Evolutionary conservation across 2,113 vertebrate species (phyloP).

Genomic region (Notothenia rossii): DNA sequence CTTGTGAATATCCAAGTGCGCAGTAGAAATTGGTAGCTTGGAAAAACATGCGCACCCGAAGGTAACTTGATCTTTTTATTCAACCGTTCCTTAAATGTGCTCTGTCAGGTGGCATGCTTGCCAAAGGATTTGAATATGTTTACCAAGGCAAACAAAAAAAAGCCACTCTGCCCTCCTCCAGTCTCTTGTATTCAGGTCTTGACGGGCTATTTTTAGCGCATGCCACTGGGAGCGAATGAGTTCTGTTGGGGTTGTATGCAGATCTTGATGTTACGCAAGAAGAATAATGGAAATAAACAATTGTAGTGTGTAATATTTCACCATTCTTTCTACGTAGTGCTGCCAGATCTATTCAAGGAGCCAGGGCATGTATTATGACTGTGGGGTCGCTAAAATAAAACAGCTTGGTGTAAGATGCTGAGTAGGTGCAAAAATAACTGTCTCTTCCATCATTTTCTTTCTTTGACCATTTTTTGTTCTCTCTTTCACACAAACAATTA

Average conservation of each 20-base stretch:
- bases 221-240: conserved; percentile 65
- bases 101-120: conserved; percentile 44
- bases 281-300: conserved; percentile 68
- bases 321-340: not conserved
- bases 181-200: conserved; percentile 79
- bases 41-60: not conserved
- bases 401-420: conserved; percentile 8
- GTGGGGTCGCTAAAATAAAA: conserved; percentile 21
- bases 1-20: conserved; percentile 14
- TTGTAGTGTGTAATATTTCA: conserved; percentile 33
- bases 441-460: not conserved
- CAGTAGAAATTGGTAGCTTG: not conserved
- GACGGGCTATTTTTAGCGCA: conserved; percentile 80
- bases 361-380: not conserved
- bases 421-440: conserved; percentile 20
- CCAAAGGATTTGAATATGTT: conserved; percentile 59
- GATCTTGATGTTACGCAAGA: conserved; percentile 80
- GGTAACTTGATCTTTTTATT: conserved; percentile 27
- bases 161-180: conserved; percentile 52
- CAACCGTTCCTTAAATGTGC: conserved; percentile 18
- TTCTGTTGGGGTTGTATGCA: conserved; percentile 72
- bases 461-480: not conserved
- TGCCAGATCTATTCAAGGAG: conserved; percentile 25
- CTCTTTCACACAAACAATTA: conserved; percentile 23
- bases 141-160: conserved; percentile 32